Evolutionary conservation across 92 coral and sea anemone species (phyloP).

Genomic region (Pocillopora grandis): DNA sequence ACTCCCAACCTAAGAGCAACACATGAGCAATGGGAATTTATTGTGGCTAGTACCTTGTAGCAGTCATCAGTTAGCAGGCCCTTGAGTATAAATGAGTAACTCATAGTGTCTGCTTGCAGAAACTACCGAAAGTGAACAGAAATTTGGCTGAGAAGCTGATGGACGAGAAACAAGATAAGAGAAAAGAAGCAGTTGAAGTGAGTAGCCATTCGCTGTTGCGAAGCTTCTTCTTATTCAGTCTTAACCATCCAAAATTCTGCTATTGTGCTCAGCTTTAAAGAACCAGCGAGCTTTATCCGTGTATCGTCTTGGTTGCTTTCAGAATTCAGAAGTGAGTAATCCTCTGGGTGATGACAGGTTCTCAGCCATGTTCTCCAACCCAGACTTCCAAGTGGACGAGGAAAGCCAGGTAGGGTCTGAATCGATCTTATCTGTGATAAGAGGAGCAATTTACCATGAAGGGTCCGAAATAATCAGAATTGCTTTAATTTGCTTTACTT

Average conservation of each 20-base stretch:
- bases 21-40: too few species aligned
- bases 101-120: constrained; percentile 39
- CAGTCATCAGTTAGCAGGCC: too few species aligned
- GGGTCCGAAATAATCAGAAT: too few species aligned
- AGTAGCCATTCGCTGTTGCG: not conserved
- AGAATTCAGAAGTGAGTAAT: constrained; percentile 74
- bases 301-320: constrained; percentile 7
- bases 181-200: constrained; percentile 10
- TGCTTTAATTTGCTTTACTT: too few species aligned
- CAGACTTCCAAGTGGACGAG: constrained; percentile 97
- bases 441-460: too few species aligned
- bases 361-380: constrained; percentile 96
- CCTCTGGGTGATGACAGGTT: constrained; percentile 97
- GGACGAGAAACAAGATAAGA: constrained; percentile 59
- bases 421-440: not conserved
- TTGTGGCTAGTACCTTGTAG: too few species aligned
- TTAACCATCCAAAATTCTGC: not conserved
- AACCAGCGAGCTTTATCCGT: not conserved
- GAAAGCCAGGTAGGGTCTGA: constrained; percentile 82
- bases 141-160: constrained; percentile 83
- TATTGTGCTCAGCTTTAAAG: not conserved
- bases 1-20: too few species aligned
- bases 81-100: not conserved
- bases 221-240: not conserved
- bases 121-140: constrained; percentile 87